Conservation (phyloP, 2,888 invertebrate genomes). For the Agapostemon virescens region DNA sequence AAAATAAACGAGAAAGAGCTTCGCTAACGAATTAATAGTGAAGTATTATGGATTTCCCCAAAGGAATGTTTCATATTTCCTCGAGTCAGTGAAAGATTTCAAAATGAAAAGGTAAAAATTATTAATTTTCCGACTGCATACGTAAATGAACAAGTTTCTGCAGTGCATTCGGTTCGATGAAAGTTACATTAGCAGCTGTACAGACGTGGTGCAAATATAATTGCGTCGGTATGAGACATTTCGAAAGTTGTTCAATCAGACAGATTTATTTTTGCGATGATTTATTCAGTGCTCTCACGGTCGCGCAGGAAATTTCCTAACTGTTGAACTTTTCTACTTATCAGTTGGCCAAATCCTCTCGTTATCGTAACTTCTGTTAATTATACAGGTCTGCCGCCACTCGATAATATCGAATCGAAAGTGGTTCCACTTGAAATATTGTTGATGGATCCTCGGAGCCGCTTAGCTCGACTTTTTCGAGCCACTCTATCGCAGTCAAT, state of each 20-base stretch:
- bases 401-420: conserved; percentile 49
- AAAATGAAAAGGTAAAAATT: not conserved
- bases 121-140: not conserved
- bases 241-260: not conserved
- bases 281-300: conserved; percentile 18
- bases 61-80: not conserved
- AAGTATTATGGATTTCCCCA: not conserved
- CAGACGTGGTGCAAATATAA: not conserved
- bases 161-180: not conserved
- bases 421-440: conserved; percentile 41
- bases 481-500: conserved; percentile 28
- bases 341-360: conserved; percentile 34
- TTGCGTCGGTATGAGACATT: not conserved
- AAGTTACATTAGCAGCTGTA: not conserved
- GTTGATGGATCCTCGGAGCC: conserved; percentile 20
- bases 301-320: conserved; percentile 33
- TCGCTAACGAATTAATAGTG: not conserved
- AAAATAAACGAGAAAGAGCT: not conserved
- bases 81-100: not conserved
- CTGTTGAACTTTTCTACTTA: conserved; percentile 41
- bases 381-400: conserved; percentile 35
- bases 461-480: conserved; percentile 19
- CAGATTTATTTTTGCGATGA: conserved; percentile 27
- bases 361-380: conserved; percentile 49
- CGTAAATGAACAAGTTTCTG: not conserved